A percentile compares a stretch with the other conserved stretches of the same genome.
Conservation (phyloP, 2,888 invertebrate species). For the Meandrusa payeni region DNA sequence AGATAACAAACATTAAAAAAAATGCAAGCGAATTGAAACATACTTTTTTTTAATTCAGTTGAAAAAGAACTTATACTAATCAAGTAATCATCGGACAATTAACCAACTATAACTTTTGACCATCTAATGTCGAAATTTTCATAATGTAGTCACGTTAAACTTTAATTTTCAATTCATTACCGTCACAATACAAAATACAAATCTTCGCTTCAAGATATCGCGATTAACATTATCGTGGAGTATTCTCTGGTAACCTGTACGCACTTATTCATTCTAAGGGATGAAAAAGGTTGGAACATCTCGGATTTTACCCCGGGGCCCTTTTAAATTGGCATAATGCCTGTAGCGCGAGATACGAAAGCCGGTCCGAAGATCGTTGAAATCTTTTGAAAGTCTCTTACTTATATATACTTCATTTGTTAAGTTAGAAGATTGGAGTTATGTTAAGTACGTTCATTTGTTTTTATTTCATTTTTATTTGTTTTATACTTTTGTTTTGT, state of each 20-base stretch:
- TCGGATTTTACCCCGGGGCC: conserved; percentile 4
- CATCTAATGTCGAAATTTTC: too few species aligned
- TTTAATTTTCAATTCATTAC: conserved; percentile 1
- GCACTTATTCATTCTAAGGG: conserved; percentile 12
- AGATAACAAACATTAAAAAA: too few species aligned
- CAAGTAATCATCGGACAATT: too few species aligned
- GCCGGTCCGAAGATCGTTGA: conserved; percentile 6
- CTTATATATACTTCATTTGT: conserved; percentile 17
- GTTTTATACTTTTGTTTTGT: too few species aligned
- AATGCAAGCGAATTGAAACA: too few species aligned
- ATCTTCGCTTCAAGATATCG: not conserved
- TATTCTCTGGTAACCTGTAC: conserved; percentile 15
- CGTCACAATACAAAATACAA: conserved; percentile 7
- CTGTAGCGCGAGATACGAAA: conserved; percentile 10
- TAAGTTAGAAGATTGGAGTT: conserved; percentile 1
- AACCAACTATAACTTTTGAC: too few species aligned
- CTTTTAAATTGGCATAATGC: conserved; percentile 19
- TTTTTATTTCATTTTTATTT: too few species aligned
- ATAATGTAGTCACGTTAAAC: not conserved
- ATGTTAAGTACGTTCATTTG: too few species aligned
- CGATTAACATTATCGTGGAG: conserved; percentile 8
- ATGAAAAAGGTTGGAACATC: conserved; percentile 16
- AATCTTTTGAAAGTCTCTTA: conserved; percentile 8
- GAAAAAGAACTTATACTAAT: too few species aligned
- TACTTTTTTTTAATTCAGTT: too few species aligned